Evolutionary conservation across 2,113 vertebrate genomes (phyloP), one percentile per base, ranked within the genome.

Genomic region (Cyanocitta stelleri): DNA sequence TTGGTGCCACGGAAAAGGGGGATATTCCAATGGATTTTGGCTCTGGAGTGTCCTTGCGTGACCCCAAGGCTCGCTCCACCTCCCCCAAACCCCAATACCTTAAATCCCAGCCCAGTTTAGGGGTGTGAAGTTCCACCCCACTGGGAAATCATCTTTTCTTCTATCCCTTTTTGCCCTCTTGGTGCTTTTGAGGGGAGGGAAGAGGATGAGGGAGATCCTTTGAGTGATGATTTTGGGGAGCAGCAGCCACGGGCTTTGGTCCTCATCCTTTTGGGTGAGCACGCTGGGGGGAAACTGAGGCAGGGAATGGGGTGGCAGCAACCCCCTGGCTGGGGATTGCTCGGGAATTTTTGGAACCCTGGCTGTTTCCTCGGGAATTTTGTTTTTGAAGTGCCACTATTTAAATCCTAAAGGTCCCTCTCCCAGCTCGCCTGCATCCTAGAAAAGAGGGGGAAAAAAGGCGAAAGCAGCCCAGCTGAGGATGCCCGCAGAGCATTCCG

Each of bases 121-220:
- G 7, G 13, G 1, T 29, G 46, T 0, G 1, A 68, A 52, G 22
- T 6, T 55, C 6, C 24, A 14, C 3, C 7, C 5, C 13, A 5
- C 13, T 1, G 2, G 43, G 54, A 76, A 76, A 68, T 23, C 22
- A 3, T 37, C 20, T 62, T 79, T 66, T 41, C 13, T 62, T 23
- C 13, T 26, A 3, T 12, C 13, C 14, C 2, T 58, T 81, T 63
- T 66, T 43, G 27, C 29, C 64, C 12, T 74, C 51, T 13, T 15
- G 19, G 37, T 71, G 59, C 3, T 52, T 49, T 9, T 10, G n/a
- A 55, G 51, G 76, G 58, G 49, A 48, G 51, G 46, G 19, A 55
- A 63, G 8, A 63, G 58, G 49, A 16, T 8, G 20, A 74, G 30
- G 21, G 52, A 56, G 44, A 52, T 16, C 13, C 9, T 54, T 26